Evolutionary conservation across 2,888 invertebrate species (phyloP).

Genomic region (Drosophila kuntzei): DNA sequence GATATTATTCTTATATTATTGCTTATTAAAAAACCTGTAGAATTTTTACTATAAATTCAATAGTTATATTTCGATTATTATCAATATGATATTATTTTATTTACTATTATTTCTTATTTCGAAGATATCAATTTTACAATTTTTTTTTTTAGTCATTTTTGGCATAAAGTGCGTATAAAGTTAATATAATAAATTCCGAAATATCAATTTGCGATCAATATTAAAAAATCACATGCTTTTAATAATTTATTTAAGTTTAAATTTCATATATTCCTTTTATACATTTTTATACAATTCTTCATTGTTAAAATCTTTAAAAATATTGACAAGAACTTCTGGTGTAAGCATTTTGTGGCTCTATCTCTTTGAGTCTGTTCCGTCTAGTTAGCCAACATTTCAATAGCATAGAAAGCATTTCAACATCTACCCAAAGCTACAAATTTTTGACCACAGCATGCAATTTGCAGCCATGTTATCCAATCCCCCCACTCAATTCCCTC

Average conservation of each 20-base stretch:
- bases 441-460: constrained; percentile 47
- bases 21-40: too few species aligned
- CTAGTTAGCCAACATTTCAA: constrained; percentile 29
- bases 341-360: neutral
- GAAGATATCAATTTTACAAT: neutral
- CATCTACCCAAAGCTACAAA: constrained; percentile 17
- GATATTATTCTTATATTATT: too few species aligned
- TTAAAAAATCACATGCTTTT: too few species aligned
- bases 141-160: too few species aligned
- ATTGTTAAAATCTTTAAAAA: neutral
- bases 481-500: neutral
- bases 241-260: too few species aligned
- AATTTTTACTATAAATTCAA: neutral
- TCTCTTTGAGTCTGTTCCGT: constrained; percentile 2
- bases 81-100: neutral
- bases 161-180: too few species aligned
- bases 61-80: neutral
- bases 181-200: too few species aligned
- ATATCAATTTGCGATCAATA: too few species aligned
- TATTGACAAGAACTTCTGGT: neutral
- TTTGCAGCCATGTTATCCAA: constrained; percentile 38
- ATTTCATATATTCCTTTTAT: too few species aligned
- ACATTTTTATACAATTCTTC: neutral
- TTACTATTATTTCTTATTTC: too few species aligned
- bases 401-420: constrained; percentile 17